Evolutionary conservation across 2,113 vertebrate species (phyloP), one percentile per base, ranked within the genome.

Genomic region (Thalassoma bifasciatum): DNA sequence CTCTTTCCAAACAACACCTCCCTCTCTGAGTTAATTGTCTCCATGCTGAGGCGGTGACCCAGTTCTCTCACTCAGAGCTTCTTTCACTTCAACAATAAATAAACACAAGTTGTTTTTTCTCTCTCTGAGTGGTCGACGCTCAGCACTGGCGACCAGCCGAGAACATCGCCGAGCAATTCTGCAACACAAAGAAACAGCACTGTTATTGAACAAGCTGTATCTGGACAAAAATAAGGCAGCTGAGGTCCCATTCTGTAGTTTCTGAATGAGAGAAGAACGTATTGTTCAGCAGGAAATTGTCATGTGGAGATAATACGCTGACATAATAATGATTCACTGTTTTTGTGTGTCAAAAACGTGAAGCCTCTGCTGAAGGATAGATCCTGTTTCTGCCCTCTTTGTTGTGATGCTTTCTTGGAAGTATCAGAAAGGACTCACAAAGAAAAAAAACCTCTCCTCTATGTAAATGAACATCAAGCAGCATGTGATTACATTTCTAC

Each of bases 301-400:
- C 73, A 72, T 34, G 78, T 26, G 17, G 68, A 57, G 72, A 80
- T 80, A 76, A 84, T 67, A 17, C 40, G 67, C 60, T 70, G 78
- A 84, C 68, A 70, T 62, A 57, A 62, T 73, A 52, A 66, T 59
- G 74, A 79, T 59, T 70, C 75, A 23, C 12, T 53, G 62, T 68
- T 68, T 77, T 5, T 82, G 62, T 59, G 64, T 58, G 40, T 72
- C 54, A 22, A 51, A 57, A 46, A 65, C 24, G 1, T 26, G 50
- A 57, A 42, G 40, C 40, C 13, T 1, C 13, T 16, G 40, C 40
- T 17, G 14, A 17, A 30, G 54, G 38, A 36, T 10, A 34, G 26
- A 38, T 67, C 42, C 1, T 54, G 50, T 19, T 56, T 69, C 46
- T 57, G 22, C 34, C 14, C 5, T 16, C 62, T 68, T 58, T 58